phyloP scores from a whole-genome alignment of 2,888 invertebrate genomes.

The Spisula solida region DNA sequence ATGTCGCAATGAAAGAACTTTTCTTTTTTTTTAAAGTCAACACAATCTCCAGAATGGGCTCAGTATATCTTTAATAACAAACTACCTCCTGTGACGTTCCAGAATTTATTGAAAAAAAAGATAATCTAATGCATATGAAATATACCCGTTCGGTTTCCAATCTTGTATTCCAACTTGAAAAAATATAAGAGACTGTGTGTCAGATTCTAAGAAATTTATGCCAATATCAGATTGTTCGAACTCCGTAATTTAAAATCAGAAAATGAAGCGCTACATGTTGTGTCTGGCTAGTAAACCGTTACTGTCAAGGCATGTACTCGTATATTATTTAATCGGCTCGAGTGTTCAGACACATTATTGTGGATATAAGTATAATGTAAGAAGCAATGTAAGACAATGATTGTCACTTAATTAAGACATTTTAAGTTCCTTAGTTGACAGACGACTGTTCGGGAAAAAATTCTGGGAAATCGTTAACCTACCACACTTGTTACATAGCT shows the following conservation, averaged over 20 bases:
- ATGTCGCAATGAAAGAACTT: too few species aligned
- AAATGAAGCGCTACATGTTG: conserved; percentile 5
- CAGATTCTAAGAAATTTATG: conserved; percentile 23
- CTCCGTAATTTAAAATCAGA: conserved; percentile 26
- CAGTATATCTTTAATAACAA: not conserved
- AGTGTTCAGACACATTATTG: conserved; percentile 18
- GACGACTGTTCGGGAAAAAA: not conserved
- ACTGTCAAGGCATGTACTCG: not conserved
- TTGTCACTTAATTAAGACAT: conserved; percentile 3
- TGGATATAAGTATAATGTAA: conserved; percentile 1
- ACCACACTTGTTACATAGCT: not conserved
- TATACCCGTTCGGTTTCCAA: not conserved
- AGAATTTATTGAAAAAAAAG: not conserved
- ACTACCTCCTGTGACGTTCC: not conserved
- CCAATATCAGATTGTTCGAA: conserved; percentile 53
- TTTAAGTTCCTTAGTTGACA: not conserved
- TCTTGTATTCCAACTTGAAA: not conserved
- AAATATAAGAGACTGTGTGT: conserved; percentile 9
- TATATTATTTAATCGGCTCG: conserved; percentile 19
- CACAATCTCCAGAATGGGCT: too few species aligned
- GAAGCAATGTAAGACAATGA: not conserved
- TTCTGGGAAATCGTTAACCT: not conserved
- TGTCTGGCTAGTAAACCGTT: not conserved
- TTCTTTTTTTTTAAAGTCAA: too few species aligned
- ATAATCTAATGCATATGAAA: not conserved